These are phyloP conservation scores for Coremacera marginata DNA, from an alignment of 2,888 invertebrate genomes.

Conservation along the genomic window DNA sequence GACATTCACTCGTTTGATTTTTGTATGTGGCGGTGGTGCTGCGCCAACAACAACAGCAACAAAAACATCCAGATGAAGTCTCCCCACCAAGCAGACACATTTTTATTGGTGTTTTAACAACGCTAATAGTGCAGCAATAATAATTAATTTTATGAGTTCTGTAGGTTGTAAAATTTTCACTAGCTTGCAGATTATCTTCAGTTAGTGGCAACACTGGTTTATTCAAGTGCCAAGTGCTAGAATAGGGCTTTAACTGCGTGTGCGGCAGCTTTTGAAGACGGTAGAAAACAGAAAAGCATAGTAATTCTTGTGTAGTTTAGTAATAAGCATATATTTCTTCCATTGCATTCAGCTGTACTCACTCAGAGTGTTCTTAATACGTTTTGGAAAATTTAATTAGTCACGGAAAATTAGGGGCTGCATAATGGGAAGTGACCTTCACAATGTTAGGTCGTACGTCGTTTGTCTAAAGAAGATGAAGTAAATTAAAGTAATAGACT, in stretches of 20 bases:
- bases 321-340: not conserved
- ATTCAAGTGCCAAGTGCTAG: not conserved
- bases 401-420: not conserved
- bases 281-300: not conserved
- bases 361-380: not conserved
- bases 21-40: not conserved
- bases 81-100: not conserved
- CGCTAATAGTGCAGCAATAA: slow-evolving; percentile 47
- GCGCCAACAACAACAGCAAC: slow-evolving; percentile 1
- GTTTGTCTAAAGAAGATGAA: too few species aligned
- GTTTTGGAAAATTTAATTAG: not conserved
- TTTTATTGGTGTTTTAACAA: slow-evolving; percentile 45
- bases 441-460: too few species aligned
- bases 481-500: too few species aligned
- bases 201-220: slow-evolving; percentile 1
- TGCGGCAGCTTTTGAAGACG: slow-evolving; percentile 27
- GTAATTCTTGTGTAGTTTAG: not conserved
- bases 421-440: not conserved
- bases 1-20: slow-evolving; percentile 4
- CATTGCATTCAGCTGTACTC: not conserved
- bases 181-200: not conserved
- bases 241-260: slow-evolving; percentile 6
- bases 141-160: slow-evolving; percentile 46
- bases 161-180: slow-evolving; percentile 35
- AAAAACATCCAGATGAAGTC: not conserved